Base-by-base conservation (phyloP, 1,140 invertebrate genomes). In the Tetragnatha versicolor region DNA sequence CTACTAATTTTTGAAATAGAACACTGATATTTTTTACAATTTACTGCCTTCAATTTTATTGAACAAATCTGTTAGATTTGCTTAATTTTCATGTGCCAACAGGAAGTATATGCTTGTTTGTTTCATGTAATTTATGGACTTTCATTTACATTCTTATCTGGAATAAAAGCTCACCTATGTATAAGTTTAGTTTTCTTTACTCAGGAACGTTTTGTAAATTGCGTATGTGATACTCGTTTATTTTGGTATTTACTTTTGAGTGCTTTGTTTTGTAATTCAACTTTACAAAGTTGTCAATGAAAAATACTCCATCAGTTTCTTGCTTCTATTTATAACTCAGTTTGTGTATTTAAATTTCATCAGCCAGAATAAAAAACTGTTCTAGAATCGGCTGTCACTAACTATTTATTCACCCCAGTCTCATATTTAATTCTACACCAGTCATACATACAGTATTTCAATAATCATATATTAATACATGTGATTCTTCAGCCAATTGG, bases 21-120 rank as follows among this genome's bases (percentile, higher is more conserved):
- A 35, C 25, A 47, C 29, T 63, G 39, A 45, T 58, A 75, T 60
- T 51, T 70, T 70, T 49, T 37, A 51, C 31, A 33, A 42, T 75
- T 51, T 60, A 60, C 58, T 63, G 60, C 58, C 58, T 75, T 49
- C 37, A 75, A 27, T 58, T 63, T 63, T 39, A 31, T 61, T 58
- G 35, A 61, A 58, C 35, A 75, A 49, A 49, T 51, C 9, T 51
- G 29, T 49, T 49, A 61, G 17, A 55, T 75, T 51, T n/a, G 31
- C 17, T 63, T 63, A 63, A 63, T 63, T 75, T 75, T 63, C 72
- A 75, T 75, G 72, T 75, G 72, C 72, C 72, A 75, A 75, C 25
- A 49, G 31, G 17, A 33, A 49, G 33, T 45, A 20, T 42, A 25
- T 37, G 42, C 45, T 27, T 37, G 33, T 37, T 53, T 33, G 29